A percentile compares a stretch with the other conserved stretches of the same genome.
phyloP scores from a whole-genome alignment of 1,140 invertebrate species.

The Leptoteleia sp. region DNA sequence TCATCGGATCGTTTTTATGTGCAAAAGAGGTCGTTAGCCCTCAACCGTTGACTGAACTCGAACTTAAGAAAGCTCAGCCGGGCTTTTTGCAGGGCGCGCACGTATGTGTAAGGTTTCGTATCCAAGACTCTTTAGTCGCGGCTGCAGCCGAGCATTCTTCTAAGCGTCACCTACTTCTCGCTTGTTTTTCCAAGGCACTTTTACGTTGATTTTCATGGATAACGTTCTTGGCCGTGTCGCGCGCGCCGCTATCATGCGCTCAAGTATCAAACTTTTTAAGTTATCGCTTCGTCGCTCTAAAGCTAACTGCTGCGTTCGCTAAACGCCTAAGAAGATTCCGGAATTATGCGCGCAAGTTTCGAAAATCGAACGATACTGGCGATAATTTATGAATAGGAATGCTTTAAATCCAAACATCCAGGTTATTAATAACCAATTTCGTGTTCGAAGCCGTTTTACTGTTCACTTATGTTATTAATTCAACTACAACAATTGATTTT shows the following conservation, averaged over 20 bases:
- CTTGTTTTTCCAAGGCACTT: slow-evolving; percentile 56
- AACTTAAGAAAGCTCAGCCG: slow-evolving; percentile 59
- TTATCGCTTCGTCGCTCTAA: slow-evolving; percentile 41
- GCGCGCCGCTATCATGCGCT: slow-evolving; percentile 36
- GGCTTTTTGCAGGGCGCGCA: slow-evolving; percentile 59
- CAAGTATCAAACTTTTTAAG: slow-evolving; percentile 59
- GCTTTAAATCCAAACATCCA: neutral
- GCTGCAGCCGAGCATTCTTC: slow-evolving; percentile 46
- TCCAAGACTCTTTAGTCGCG: slow-evolving; percentile 47
- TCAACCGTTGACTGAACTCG: slow-evolving; percentile 54
- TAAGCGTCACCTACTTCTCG: slow-evolving; percentile 58
- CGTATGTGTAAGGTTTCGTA: slow-evolving; percentile 63
- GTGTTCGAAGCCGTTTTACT: slow-evolving; percentile 4
- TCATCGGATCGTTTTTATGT: slow-evolving; percentile 37
- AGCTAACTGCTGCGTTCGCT: slow-evolving; percentile 45
- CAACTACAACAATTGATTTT: too few species aligned
- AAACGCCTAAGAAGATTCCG: slow-evolving; percentile 43
- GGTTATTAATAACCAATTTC: slow-evolving; percentile 25
- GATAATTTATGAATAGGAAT: slow-evolving; percentile 38
- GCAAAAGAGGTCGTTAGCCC: slow-evolving; percentile 60
- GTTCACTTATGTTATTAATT: neutral
- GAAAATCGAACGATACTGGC: slow-evolving; percentile 28
- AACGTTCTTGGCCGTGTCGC: slow-evolving; percentile 23
- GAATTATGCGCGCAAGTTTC: slow-evolving; percentile 45
- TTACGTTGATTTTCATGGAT: slow-evolving; percentile 55